Evolutionary conservation across 1,140 invertebrate species (phyloP).

Genomic region (Drosophila paulistorum): DNA sequence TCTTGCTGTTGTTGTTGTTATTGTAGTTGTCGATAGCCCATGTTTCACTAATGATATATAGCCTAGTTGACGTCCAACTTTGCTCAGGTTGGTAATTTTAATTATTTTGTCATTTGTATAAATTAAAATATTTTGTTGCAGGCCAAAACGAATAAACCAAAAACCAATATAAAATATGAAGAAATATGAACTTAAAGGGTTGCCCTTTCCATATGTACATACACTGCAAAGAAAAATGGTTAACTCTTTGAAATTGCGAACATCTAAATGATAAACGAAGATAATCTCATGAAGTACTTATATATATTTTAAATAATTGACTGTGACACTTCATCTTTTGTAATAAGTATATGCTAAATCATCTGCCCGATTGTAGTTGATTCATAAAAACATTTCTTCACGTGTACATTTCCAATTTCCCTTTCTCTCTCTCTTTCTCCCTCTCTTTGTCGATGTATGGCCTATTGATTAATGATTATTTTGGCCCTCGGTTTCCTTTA

Average conservation of each 20-base stretch:
- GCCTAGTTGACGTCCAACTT: conserved; percentile 54
- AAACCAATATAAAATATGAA: neutral
- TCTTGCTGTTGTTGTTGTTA: neutral
- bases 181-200: no score
- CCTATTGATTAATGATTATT: conserved; percentile 60
- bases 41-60: conserved; percentile 73
- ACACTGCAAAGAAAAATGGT: no score
- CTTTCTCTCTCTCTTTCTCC: neutral
- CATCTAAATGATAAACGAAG: no score
- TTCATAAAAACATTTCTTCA: neutral
- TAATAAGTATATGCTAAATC: no score
- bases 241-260: no score
- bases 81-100: conserved; percentile 57
- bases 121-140: conserved; percentile 70
- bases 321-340: no score
- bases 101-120: conserved; percentile 81
- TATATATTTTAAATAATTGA: no score
- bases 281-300: no score
- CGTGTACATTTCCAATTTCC: neutral
- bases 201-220: no score
- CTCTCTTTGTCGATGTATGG: conserved; percentile 17
- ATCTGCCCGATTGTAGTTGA: no score
- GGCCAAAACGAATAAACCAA: neutral
- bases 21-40: conserved; percentile 32
- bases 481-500: neutral